These are phyloP conservation scores for Palythoa grandiflora DNA, from an alignment of 92 coral and sea anemone genomes.

Conservation along the genomic window DNA sequence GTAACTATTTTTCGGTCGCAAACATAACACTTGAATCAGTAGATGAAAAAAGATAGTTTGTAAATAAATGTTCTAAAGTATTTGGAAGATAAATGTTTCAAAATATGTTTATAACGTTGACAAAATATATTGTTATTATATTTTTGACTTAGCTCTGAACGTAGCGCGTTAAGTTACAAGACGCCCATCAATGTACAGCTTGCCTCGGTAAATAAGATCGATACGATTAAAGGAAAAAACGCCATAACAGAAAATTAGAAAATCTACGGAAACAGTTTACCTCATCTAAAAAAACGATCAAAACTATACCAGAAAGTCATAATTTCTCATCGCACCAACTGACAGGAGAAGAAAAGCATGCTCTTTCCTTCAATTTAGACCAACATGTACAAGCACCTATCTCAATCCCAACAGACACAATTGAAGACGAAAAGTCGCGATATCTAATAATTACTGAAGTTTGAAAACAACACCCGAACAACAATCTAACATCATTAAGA, in stretches of 20 bases:
- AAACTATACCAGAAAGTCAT: background rate
- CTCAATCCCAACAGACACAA: no score
- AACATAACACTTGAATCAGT: background rate
- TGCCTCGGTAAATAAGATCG: conserved; percentile 3
- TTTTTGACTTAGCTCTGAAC: background rate
- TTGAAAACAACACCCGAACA: no score
- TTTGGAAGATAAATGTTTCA: conserved; percentile 11
- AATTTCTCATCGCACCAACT: no score
- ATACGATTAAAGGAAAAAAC: no score
- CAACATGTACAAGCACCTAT: no score
- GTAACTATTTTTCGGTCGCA: conserved; percentile 4
- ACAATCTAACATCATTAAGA: background rate
- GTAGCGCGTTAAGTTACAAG: background rate
- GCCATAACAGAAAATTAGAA: no score
- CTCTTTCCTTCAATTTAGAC: no score
- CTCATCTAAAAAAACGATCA: no score
- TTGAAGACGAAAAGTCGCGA: no score
- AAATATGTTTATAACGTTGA: conserved; percentile 18
- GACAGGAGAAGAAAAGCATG: no score
- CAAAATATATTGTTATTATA: conserved; percentile 6
- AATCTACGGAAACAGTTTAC: no score
- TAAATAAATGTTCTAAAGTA: background rate
- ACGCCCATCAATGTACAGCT: conserved; percentile 7
- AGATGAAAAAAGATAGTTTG: conserved; percentile 5
- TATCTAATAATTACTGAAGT: no score